Base-by-base conservation (phyloP, 2,888 invertebrate genomes). In the Ichneumoninae sp. region DNA sequence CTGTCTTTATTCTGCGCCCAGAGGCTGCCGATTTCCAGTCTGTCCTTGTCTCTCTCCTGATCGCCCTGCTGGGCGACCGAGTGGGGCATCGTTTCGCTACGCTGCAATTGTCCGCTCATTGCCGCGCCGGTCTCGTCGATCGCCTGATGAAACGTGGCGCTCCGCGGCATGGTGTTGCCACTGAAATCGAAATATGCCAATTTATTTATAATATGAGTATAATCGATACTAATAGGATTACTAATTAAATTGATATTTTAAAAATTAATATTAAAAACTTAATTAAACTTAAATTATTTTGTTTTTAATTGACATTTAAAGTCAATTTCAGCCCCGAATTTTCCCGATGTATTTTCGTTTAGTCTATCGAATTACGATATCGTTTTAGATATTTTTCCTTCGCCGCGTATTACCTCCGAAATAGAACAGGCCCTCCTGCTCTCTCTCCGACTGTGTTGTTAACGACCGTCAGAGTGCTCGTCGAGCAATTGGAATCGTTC, bases 61-160 rank as follows among this genome's bases (percentile, higher is more conserved):
- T 93, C 93, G 7, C 90, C 92, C 83, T 92, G 92, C 68, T 93
- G 92, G 10, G 92, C 93, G 7, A 93, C 93, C 8, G 93, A 93
- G 92, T 93, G 91, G 44, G 93, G 92, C 93, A 93, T 92, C 57
- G 93, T 92, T 89, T 93, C 92, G 75, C 93, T 92, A 72, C 93
- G 90, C 80, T 93, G 93, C 75, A 93, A 88, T 60, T 93, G 92
- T 13, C 92, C 89, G 47, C 90, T 90, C 60, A 91, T 89, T 57
- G 89, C 87, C 33, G 89, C 91, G 22, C 87, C 87, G 19, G 89
- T 87, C 84, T 93, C 92, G 66, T 93, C 93, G 66, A 90, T 90
- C 40, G 92, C 91, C 80, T 94, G 93, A 85, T 93, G 93, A 87
- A 94, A 94, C 2, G 94, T 94, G 19, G 94, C 94, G 88, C 94